Evolutionary conservation across 2,113 vertebrate genomes (phyloP), one percentile per base, ranked within the genome.

Genomic region (Cochlearius cochlearius): DNA sequence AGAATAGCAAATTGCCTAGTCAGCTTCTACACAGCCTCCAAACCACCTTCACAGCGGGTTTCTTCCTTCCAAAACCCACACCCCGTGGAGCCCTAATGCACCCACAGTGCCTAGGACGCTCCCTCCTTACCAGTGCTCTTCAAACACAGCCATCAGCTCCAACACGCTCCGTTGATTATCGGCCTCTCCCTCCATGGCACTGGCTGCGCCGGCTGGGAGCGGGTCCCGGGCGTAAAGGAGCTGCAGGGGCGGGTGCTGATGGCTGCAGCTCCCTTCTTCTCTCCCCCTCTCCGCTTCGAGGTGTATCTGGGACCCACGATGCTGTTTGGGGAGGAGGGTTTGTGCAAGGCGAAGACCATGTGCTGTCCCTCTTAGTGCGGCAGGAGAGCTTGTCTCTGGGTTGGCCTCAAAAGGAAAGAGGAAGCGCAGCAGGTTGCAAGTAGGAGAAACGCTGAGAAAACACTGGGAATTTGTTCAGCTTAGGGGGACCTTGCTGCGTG

Each of bases 61-160:
- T 39, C 50, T 34, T 59, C 69, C 25, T 64, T 75, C 63, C 79
- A n/a, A 89, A 64, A 19, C 56, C 56, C 55, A 39, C 2, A 4
- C 39, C 25, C 11, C 1, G 0, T 10, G 62, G 32, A 92, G 64
- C n/a, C 66, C 39, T 45, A 39, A 52, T 0, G 4, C 9, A 58
- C 45, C 22, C 34, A 5, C 22, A 66, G 39, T 10, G 8, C 53
- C 64, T 80, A 69, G 73, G 30, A 50, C 2, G 23, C 27, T 50
- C n/a, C 32, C 29, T 55, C 68, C 79, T 68, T 98, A 98, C 98
- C 98, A 84, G 55, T 49, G 78, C 23, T 94, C 95, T 55, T 98
- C 97, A 77, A 98, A 97, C 6, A 47, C 79, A 56, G 96, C 92
- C 81, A 96, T 91, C 83, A 98, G 88, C 30, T 64, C 76, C 88